phyloP scores from a whole-genome alignment of 2,888 invertebrate species.

The Salticus scenicus region DNA sequence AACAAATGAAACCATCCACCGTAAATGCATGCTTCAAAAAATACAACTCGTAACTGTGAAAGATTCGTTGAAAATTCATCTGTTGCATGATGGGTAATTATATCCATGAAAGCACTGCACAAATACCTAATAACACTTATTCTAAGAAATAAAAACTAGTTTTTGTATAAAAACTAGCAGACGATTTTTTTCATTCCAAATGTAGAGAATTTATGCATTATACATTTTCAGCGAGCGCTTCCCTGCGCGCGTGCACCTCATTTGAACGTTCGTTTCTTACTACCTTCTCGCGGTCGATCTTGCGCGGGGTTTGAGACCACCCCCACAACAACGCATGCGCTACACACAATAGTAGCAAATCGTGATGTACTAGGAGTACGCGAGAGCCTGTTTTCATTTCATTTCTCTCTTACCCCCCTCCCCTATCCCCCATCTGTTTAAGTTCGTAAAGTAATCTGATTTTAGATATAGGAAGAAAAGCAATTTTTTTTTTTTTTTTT shows the following conservation, averaged over 20 bases:
- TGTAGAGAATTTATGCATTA: not conserved
- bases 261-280: conserved; percentile 29
- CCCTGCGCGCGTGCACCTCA: not conserved
- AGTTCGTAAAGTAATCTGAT: no score
- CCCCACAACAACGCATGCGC: conserved; percentile 19
- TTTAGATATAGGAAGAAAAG: no score
- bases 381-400: not conserved
- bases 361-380: conserved; percentile 7
- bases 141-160: no score
- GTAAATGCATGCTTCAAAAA: not conserved
- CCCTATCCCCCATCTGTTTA: no score
- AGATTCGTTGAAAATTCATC: not conserved
- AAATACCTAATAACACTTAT: no score
- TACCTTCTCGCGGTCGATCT: conserved; percentile 57
- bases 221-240: not conserved
- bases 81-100: not conserved
- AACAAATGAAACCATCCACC: no score
- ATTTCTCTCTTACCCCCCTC: no score
- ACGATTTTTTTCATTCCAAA: not conserved
- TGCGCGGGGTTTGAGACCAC: conserved; percentile 30
- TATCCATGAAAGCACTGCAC: no score
- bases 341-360: not conserved
- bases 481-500: no score
- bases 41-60: not conserved
- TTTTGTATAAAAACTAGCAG: not conserved